These are phyloP conservation scores for Trissolcus japonicus DNA, from an alignment of 2,888 invertebrate species.

Conservation along the genomic window DNA sequence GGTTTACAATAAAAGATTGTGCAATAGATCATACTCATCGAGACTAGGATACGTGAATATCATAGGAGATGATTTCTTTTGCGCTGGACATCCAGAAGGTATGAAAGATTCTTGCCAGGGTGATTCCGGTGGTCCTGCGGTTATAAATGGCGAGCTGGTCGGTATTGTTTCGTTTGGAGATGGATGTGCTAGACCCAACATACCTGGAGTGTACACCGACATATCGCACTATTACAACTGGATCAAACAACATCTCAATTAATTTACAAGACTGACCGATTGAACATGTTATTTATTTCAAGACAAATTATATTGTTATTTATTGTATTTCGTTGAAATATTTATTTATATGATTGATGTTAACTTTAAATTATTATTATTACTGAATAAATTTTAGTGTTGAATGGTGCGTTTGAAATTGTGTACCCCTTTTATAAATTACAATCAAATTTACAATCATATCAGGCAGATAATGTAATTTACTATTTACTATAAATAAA, in stretches of 20 bases:
- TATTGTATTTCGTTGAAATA: too few relatives aligned
- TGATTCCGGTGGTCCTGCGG: constrained; percentile 58
- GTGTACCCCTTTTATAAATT: too few relatives aligned
- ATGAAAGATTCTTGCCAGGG: constrained; percentile 55
- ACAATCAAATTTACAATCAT: too few relatives aligned
- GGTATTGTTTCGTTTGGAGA: constrained; percentile 56
- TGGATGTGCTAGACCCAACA: constrained; percentile 43
- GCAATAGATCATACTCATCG: background rate
- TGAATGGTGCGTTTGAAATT: too few relatives aligned
- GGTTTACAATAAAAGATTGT: background rate
- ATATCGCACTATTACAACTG: constrained; percentile 30
- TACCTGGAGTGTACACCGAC: constrained; percentile 27
- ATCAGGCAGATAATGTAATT: too few relatives aligned
- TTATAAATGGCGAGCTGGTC: constrained; percentile 45
- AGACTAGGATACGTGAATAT: background rate
- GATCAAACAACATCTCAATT: constrained; percentile 12
- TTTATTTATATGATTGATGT: too few relatives aligned
- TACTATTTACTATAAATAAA: too few relatives aligned
- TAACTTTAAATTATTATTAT: too few relatives aligned
- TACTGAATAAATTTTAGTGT: too few relatives aligned
- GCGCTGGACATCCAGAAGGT: constrained; percentile 23
- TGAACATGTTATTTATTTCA: background rate
- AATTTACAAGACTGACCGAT: too few relatives aligned
- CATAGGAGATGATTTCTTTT: constrained; percentile 5
- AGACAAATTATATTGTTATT: background rate